phyloP scores from a whole-genome alignment of 2,113 vertebrate species.

The Porphyrio hochstetteri region DNA sequence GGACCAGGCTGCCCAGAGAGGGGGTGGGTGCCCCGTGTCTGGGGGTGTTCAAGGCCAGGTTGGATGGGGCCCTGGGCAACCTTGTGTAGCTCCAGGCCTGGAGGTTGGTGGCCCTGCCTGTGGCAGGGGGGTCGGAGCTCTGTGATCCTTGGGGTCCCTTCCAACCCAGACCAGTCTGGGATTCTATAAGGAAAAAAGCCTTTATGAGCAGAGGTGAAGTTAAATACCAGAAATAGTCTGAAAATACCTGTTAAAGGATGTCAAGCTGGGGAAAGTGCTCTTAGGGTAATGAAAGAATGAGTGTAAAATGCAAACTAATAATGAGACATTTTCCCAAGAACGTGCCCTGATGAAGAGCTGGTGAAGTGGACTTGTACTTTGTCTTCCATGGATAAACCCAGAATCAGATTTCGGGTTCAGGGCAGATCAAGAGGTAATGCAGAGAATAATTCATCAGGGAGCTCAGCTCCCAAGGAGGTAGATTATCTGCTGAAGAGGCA shows the following conservation, averaged over 20 bases:
- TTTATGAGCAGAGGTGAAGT: neutral
- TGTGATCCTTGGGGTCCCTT: no score
- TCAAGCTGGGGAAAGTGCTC: conserved; percentile 15
- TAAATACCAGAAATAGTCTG: neutral
- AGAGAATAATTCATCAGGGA: neutral
- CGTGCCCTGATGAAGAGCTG: neutral
- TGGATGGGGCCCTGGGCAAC: no score
- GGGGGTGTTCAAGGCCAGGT: no score
- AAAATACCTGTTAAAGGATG: neutral
- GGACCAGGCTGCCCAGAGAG: no score
- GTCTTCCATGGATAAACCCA: neutral
- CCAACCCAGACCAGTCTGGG: no score
- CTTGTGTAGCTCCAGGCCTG: no score
- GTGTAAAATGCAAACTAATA: neutral
- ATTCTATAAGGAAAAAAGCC: neutral
- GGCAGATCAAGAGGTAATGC: neutral
- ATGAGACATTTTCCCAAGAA: neutral
- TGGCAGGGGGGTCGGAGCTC: no score
- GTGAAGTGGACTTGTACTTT: neutral
- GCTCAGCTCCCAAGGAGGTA: neutral
- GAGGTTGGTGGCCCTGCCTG: no score
- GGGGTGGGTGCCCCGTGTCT: no score
- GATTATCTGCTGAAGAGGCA: neutral
- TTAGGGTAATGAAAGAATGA: neutral
- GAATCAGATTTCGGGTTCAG: neutral